These are phyloP conservation scores for Ormyrus thymus DNA, from an alignment of 2,888 invertebrate genomes.

Conservation along the genomic window DNA sequence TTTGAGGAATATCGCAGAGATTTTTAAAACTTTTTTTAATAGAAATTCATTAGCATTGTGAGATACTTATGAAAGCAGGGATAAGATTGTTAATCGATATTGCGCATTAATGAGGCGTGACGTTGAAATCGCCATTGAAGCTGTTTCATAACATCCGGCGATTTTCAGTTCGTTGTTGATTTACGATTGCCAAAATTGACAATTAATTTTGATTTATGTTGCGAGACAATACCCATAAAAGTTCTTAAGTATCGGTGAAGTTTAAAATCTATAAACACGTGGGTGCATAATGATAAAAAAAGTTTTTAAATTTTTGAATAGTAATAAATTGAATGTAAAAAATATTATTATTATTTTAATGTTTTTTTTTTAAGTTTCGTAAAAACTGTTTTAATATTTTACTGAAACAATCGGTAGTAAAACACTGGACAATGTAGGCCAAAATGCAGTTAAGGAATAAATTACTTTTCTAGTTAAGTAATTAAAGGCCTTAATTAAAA, in stretches of 20 bases:
- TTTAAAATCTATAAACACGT: not conserved
- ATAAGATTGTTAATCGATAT: too few relatives aligned
- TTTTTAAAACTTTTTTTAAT: too few relatives aligned
- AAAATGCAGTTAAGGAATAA: too few relatives aligned
- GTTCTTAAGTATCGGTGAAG: not conserved
- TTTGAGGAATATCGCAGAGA: too few relatives aligned
- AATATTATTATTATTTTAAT: not conserved
- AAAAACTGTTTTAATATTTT: too few relatives aligned
- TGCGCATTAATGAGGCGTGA: slow-evolving; percentile 17
- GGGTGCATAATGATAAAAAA: too few relatives aligned
- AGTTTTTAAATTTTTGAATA: not conserved
- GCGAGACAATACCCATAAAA: not conserved
- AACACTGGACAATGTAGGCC: too few relatives aligned
- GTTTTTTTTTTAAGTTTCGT: too few relatives aligned
- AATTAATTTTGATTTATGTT: slow-evolving; percentile 27
- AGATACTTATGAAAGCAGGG: too few relatives aligned
- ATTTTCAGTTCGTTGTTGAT: not conserved
- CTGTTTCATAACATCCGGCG: slow-evolving; percentile 13
- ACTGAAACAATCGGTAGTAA: too few relatives aligned
- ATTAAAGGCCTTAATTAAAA: not conserved
- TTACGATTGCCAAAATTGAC: slow-evolving; percentile 9
- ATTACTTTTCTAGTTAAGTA: too few relatives aligned
- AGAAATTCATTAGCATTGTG: too few relatives aligned
- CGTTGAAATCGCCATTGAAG: slow-evolving; percentile 5
- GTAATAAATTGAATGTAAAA: not conserved